Base-by-base conservation (phyloP, 2,888 invertebrate genomes). In the Dyspetes luteomarginatus region DNA sequence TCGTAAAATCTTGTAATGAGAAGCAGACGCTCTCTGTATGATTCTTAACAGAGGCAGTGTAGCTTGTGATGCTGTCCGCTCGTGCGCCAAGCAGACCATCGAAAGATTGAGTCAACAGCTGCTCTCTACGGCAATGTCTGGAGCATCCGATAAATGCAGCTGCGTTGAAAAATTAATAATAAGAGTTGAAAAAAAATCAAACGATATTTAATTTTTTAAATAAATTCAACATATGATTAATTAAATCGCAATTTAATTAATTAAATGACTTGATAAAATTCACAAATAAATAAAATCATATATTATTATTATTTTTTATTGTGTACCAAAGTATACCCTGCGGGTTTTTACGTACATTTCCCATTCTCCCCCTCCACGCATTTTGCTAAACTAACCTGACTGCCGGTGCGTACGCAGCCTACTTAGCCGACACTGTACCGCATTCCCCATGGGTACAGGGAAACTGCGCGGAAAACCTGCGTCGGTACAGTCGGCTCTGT, bases 1-100 rank as follows among this genome's bases (percentile, higher is more conserved):
- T 89, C 88, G 84, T 89, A 88, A 89, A 89, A 83, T 75, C 81
- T 81, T 64, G 79, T 82, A 85, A 89, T 85, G 86, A 69, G 88
- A 90, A 89, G 79, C 89, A 89, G 89, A 88, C 84, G 82, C 82
- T 58, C 77, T 77, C 77, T 64, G 15, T 55, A 55, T 55, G 22
- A 55, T 55, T 22, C 58, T 56, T 28, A 22, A 28, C 56, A 17
- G 50, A 26, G 22, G 50, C 67, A 43, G 36, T 7, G 28, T 30
- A 41, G 71, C 71, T 48, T 56, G 12, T 43, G n/a, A 22, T 36
- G 12, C 12, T 9, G 17, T 15, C 26, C 12, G 43, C 52, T 50
- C 68, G 68, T 62, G 75, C 75, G 52, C 28, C 48, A 43, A 15
- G 43, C n/a, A 12, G 28, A 43, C 28, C n/a, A 41, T 26, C 36